These are phyloP conservation scores for Galeopterus variegatus DNA, from an alignment of 2,113 vertebrate species.

Conservation along the genomic window DNA sequence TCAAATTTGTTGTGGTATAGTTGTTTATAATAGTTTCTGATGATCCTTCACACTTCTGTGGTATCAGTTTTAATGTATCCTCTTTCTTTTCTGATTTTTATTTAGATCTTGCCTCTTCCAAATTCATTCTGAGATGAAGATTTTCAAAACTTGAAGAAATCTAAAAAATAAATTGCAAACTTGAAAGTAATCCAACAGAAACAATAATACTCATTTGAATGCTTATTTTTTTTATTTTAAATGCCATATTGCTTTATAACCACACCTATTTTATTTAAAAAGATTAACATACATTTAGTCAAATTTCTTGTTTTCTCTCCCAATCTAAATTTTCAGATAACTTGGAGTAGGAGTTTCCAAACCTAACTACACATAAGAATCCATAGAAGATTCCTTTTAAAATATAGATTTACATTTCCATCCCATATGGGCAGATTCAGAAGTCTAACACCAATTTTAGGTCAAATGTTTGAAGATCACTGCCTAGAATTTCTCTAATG, in stretches of 20 bases:
- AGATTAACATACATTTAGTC: neutral
- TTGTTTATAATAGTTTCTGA: too few species aligned
- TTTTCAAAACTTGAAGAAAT: conserved; percentile 14
- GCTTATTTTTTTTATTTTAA: conserved; percentile 31
- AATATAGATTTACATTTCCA: neutral
- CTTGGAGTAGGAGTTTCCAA: neutral
- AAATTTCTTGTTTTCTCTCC: conserved; percentile 36
- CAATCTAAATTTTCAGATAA: neutral
- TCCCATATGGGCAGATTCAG: neutral
- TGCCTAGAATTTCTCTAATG: neutral
- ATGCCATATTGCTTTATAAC: neutral
- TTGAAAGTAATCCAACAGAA: conserved; percentile 14
- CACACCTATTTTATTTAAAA: conserved; percentile 22
- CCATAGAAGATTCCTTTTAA: neutral
- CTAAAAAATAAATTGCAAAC: neutral
- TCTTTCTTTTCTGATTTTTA: too few species aligned
- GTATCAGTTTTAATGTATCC: too few species aligned
- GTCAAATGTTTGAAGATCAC: neutral
- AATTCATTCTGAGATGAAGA: conserved; percentile 21
- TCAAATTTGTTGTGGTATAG: too few species aligned
- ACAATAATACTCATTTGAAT: neutral
- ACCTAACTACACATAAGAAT: neutral
- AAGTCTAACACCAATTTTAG: neutral
- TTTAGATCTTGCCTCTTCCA: neutral
- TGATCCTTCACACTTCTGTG: too few species aligned